Evolutionary conservation across 2,113 vertebrate genomes (phyloP).

Genomic region (Sclerurus mexicanus): DNA sequence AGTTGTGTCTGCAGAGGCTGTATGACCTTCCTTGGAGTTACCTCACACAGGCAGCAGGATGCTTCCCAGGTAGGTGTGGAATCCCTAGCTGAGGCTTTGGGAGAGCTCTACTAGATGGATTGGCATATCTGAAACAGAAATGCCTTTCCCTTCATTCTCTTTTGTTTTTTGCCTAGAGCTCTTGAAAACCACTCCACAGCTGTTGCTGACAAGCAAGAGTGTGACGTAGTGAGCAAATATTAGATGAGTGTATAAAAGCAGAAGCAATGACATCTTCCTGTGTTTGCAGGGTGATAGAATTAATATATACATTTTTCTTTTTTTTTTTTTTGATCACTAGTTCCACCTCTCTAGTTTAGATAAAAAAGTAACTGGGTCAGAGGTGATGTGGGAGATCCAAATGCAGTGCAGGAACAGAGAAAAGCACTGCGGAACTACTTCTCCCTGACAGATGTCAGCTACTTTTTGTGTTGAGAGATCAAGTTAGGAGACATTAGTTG

Average conservation of each 20-base stretch:
- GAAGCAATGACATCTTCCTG: neutral
- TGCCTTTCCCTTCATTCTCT: neutral
- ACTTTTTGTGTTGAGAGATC: neutral
- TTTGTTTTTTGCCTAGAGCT: neutral
- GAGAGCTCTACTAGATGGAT: neutral
- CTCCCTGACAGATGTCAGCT: neutral
- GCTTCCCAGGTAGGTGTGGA: neutral
- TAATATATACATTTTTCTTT: accelerated
- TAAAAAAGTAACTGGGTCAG: neutral
- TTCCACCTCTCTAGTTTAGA: neutral
- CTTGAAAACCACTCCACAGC: neutral
- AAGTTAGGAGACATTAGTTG: neutral
- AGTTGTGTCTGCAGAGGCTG: neutral
- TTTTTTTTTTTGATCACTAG: neutral
- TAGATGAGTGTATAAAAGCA: neutral
- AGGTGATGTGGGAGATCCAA: neutral
- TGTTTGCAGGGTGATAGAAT: neutral
- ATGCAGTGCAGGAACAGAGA: neutral
- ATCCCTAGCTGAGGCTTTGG: neutral
- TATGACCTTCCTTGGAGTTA: neutral
- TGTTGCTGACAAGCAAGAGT: neutral
- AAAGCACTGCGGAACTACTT: neutral
- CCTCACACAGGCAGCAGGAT: neutral
- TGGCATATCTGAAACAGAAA: neutral
- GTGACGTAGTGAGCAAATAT: neutral